Conservation (phyloP, 2,888 invertebrate genomes). For the Aphidius colemani region DNA sequence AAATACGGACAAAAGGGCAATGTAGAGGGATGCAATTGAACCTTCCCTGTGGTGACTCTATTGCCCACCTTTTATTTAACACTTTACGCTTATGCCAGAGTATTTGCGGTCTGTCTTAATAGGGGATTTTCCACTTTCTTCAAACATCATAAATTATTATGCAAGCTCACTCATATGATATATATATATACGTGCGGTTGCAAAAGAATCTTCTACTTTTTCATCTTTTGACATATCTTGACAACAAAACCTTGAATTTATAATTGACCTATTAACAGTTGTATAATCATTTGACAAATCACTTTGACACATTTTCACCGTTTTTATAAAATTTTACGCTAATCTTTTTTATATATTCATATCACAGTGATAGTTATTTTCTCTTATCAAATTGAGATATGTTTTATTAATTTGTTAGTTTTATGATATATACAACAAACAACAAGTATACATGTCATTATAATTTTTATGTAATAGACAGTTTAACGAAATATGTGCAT, state of each 20-base stretch:
- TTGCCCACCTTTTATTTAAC: slow-evolving; percentile 13
- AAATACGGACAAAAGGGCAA: slow-evolving; percentile 5
- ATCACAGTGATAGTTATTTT: too few relatives aligned
- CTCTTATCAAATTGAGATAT: too few relatives aligned
- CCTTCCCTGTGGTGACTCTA: slow-evolving; percentile 14
- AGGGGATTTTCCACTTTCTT: slow-evolving; percentile 16
- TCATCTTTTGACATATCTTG: slow-evolving; percentile 10
- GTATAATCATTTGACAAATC: not conserved
- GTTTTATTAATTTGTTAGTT: too few relatives aligned
- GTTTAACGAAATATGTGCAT: not conserved
- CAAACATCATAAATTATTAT: slow-evolving; percentile 24
- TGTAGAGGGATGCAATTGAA: not conserved
- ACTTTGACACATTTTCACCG: not conserved
- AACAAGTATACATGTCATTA: not conserved
- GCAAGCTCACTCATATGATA: not conserved
- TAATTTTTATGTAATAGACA: not conserved
- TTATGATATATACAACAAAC: not conserved
- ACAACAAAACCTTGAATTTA: slow-evolving; percentile 9
- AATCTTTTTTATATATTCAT: too few relatives aligned
- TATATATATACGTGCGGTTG: not conserved
- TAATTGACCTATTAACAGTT: slow-evolving; percentile 16
- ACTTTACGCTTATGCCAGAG: slow-evolving; percentile 9
- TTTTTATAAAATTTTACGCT: too few relatives aligned
- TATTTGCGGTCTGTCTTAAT: slow-evolving; percentile 23
- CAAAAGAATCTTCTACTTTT: not conserved